Evolutionary conservation across 2,888 invertebrate genomes (phyloP).

Genomic region (Pandemis corylana): DNA sequence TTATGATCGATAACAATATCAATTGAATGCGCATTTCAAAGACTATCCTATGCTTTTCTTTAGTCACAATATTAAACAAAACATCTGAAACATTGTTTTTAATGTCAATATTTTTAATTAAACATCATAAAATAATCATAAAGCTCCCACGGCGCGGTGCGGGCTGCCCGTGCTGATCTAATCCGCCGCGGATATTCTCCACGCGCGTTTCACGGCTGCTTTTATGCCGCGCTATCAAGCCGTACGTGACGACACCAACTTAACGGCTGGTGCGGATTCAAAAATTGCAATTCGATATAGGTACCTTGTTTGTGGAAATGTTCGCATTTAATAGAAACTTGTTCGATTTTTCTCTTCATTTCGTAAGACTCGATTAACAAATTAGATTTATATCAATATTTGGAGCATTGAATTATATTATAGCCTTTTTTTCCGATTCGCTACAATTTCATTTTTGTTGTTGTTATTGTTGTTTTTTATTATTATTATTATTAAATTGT

Average conservation of each 20-base stretch:
- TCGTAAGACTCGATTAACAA: no score
- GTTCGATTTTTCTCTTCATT: background rate
- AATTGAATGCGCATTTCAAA: background rate
- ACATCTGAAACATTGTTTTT: background rate
- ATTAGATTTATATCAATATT: background rate
- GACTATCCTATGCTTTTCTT: background rate
- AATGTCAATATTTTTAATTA: constrained; percentile 3
- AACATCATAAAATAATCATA: constrained; percentile 1
- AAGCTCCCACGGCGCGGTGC: constrained; percentile 2
- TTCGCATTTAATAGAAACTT: background rate
- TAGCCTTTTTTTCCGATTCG: no score
- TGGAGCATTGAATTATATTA: no score
- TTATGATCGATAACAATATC: background rate
- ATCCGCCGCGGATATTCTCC: constrained; percentile 45
- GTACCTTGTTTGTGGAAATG: background rate
- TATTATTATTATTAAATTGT: no score
- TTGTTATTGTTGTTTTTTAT: no score
- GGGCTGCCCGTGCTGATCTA: constrained; percentile 25
- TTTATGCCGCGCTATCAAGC: constrained; percentile 14
- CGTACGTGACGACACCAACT: constrained; percentile 13
- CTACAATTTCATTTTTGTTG: no score
- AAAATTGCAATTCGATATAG: background rate
- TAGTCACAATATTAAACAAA: background rate
- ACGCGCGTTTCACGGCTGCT: constrained; percentile 47
- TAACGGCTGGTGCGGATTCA: background rate